Conservation (phyloP, 2,113 vertebrate species). For the Antigone vipio region DNA sequence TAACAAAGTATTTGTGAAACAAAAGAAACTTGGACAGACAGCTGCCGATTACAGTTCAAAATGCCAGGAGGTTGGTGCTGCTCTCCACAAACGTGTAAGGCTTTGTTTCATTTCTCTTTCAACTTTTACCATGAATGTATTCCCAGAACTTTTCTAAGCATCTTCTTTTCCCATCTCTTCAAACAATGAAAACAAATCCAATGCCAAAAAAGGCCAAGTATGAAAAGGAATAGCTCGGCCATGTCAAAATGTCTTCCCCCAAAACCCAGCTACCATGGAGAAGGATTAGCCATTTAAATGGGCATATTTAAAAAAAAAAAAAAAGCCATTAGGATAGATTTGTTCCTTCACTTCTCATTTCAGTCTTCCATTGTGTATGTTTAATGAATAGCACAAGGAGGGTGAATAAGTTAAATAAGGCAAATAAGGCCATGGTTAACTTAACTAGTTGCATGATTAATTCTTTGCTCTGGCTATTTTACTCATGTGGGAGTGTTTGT, state of each 20-base stretch:
- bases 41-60: background rate
- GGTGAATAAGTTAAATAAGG: conserved; percentile 38
- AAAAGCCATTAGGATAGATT: background rate
- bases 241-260: background rate
- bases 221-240: background rate
- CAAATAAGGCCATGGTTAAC: background rate
- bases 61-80: background rate
- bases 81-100: background rate
- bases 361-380: background rate
- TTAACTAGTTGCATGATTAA: background rate
- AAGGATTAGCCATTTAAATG: background rate
- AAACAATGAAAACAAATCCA: background rate
- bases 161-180: background rate
- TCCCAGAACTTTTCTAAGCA: background rate
- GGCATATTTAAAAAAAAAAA: background rate
- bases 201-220: background rate
- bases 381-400: conserved; percentile 8
- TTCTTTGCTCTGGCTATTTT: background rate
- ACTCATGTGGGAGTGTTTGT: background rate
- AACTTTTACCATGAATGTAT: background rate
- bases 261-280: background rate
- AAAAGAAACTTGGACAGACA: background rate
- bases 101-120: background rate
- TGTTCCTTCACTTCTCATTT: conserved; percentile 7
- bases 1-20: background rate